Percentiles rank a stretch among this genome's conserved stretches.
Conservation (phyloP, 2,888 invertebrate species). For the Anoncus sp. region DNA sequence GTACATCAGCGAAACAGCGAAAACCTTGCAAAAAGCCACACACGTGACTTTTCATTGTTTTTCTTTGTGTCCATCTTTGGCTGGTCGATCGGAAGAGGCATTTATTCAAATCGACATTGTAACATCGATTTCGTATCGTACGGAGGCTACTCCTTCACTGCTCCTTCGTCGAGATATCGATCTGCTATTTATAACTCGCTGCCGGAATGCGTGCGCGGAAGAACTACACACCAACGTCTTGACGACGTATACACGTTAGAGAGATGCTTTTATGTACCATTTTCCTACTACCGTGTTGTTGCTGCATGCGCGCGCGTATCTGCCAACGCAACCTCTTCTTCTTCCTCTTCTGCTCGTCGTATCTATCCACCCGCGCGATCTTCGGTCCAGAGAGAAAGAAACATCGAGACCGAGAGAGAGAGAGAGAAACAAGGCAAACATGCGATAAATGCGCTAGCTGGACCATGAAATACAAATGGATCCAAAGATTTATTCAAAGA, state of each 20-base stretch:
- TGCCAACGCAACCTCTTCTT: constrained; percentile 46
- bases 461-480: constrained; percentile 55
- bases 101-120: constrained; percentile 65
- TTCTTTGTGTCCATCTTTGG: background rate
- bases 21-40: constrained; percentile 1
- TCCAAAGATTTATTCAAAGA: constrained; percentile 41
- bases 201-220: constrained; percentile 56
- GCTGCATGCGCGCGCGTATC: constrained; percentile 45
- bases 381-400: constrained; percentile 14
- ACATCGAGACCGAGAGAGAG: constrained; percentile 20
- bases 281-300: constrained; percentile 50
- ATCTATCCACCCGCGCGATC: constrained; percentile 53
- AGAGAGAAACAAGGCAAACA: constrained; percentile 37
- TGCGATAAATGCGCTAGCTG: constrained; percentile 50
- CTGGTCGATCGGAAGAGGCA: constrained; percentile 50
- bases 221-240: constrained; percentile 17
- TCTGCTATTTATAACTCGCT: constrained; percentile 67
- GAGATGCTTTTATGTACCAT: constrained; percentile 40
- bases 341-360: constrained; percentile 13
- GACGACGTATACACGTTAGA: constrained; percentile 43
- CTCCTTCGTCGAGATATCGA: constrained; percentile 57
- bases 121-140: constrained; percentile 50
- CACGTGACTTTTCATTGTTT: background rate
- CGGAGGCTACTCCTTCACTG: background rate
- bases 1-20: background rate